Percentiles rank a stretch among this genome's conserved stretches.
Evolutionary conservation across 2,113 vertebrate species (phyloP).

Genomic region (Colistium nudipinnis): DNA sequence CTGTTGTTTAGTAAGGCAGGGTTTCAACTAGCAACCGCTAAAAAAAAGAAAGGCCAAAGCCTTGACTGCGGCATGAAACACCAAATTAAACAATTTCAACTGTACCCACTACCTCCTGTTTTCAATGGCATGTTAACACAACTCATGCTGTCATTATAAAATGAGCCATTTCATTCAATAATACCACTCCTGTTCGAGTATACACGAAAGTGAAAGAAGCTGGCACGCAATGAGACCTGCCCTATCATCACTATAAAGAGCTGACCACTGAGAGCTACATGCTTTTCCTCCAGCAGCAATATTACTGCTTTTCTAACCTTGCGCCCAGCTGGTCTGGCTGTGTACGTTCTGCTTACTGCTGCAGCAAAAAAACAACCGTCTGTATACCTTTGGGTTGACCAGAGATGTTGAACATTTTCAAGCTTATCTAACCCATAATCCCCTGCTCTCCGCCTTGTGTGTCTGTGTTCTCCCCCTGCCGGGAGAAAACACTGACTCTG

Average conservation of each 20-base stretch:
- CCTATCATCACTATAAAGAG: slow-evolving; percentile 19
- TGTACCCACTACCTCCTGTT: not conserved
- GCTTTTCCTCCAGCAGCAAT: slow-evolving; percentile 31
- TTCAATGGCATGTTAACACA: not conserved
- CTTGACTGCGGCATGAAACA: not conserved
- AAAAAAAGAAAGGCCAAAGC: not conserved
- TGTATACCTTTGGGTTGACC: slow-evolving; percentile 24
- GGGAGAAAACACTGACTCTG: slow-evolving; percentile 40
- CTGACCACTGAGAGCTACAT: not conserved
- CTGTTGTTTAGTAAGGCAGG: not conserved
- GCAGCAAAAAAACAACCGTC: slow-evolving; percentile 28
- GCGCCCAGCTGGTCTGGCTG: slow-evolving; percentile 13
- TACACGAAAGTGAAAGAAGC: not conserved
- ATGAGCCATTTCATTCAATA: not conserved
- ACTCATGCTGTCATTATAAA: not conserved
- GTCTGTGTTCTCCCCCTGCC: slow-evolving; percentile 23
- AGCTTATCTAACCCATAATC: slow-evolving; percentile 53
- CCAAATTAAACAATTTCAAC: not conserved
- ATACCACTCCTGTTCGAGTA: not conserved
- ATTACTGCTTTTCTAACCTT: slow-evolving; percentile 65
- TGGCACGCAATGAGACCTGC: not conserved
- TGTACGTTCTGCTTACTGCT: slow-evolving; percentile 38
- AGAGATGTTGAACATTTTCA: slow-evolving; percentile 37
- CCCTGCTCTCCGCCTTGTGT: slow-evolving; percentile 36
- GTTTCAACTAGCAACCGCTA: not conserved